Conservation (phyloP, 2,797 vertebrate species). For the Pagetopsis macropterus region DNA sequence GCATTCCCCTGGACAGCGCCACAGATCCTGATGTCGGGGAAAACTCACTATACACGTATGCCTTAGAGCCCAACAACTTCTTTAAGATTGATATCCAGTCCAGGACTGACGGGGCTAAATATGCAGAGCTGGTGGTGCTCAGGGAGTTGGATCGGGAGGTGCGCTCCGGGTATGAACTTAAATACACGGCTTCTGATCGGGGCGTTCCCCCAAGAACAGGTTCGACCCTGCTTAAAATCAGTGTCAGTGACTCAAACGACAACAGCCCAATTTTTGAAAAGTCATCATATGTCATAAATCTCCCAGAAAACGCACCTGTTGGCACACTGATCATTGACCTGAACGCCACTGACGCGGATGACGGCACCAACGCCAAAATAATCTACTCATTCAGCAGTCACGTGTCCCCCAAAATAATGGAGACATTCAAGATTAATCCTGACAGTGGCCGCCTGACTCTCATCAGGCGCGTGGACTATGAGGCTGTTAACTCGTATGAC, state of each 20-base stretch:
- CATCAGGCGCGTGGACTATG: constrained; percentile 92
- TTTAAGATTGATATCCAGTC: constrained; percentile 93
- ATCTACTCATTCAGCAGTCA: constrained; percentile 96
- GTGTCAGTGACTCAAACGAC: constrained; percentile 94
- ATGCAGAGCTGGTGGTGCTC: constrained; percentile 93
- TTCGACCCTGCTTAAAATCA: constrained; percentile 92
- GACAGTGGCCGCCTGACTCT: constrained; percentile 92
- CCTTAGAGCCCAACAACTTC: constrained; percentile 89
- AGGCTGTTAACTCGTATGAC: constrained; percentile 90
- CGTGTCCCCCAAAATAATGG: constrained; percentile 91
- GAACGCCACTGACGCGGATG: constrained; percentile 95
- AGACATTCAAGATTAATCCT: constrained; percentile 93
- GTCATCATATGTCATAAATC: constrained; percentile 89
- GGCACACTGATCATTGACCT: constrained; percentile 93
- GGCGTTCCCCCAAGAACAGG: constrained; percentile 92
- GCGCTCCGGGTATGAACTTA: constrained; percentile 91
- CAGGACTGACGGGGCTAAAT: constrained; percentile 93
- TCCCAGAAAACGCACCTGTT: constrained; percentile 89
- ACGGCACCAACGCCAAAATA: constrained; percentile 94
- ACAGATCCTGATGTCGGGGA: constrained; percentile 95
- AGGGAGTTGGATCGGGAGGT: constrained; percentile 92
- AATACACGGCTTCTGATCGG: constrained; percentile 92
- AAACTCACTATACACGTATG: constrained; percentile 93
- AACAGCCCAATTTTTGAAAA: constrained; percentile 94
- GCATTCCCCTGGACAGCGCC: constrained; percentile 95